Percentiles rank a stretch among this genome's conserved stretches.
These are phyloP conservation scores for Eupeodes luniger DNA, from an alignment of 2,888 invertebrate species.

Conservation along the genomic window DNA sequence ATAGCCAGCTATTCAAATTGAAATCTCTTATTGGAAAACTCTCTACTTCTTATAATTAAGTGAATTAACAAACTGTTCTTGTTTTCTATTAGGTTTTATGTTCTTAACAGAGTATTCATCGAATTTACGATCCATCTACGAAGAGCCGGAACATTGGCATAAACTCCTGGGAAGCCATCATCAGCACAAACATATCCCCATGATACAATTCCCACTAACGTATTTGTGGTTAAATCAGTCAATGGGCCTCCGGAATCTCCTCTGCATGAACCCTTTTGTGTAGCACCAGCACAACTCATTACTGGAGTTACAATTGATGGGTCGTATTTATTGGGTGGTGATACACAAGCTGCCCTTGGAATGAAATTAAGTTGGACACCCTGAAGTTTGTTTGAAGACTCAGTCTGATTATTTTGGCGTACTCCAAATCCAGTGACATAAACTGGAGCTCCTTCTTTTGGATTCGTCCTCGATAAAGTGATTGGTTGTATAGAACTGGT, in stretches of 20 bases:
- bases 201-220: neutral
- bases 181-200: neutral
- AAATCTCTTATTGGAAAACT: no score
- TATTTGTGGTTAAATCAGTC: neutral
- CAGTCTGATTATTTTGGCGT: neutral
- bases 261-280: neutral
- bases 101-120: neutral
- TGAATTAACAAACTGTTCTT: no score
- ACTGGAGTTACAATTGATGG: neutral
- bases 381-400: neutral
- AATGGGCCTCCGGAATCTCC: constrained; percentile 22
- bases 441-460: neutral
- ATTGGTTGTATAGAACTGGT: neutral
- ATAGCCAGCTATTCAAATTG: no score
- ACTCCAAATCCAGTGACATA: constrained; percentile 4
- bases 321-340: neutral
- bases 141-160: neutral
- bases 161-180: neutral
- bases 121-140: neutral
- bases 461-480: neutral
- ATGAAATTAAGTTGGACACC: neutral
- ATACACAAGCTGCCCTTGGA: neutral
- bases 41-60: no score
- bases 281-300: neutral
- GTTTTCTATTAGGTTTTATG: neutral